Evolutionary conservation across 1,140 invertebrate genomes (phyloP), one percentile per base, ranked within the genome.

Genomic region (Carcinoscorpius rotundicauda): DNA sequence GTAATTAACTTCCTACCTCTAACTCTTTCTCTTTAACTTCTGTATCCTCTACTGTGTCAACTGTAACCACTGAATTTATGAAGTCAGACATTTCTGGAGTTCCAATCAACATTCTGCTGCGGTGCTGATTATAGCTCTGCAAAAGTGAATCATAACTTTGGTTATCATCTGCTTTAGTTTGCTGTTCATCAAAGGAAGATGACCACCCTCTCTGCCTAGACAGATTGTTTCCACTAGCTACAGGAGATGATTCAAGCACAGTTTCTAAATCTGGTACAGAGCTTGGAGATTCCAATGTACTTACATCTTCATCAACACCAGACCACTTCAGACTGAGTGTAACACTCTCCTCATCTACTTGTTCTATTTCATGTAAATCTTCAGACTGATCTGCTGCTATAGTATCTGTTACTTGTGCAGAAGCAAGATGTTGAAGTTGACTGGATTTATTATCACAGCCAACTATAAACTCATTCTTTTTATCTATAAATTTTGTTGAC

Each of bases 191-290:
- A 70, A 82, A 81, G 0, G 77, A 77, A 0, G 81, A 81, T 0
- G 86, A 87, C 87, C 86, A 89, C 3, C 86, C 84, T 6, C 78
- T 77, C 74, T 81, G 81, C 51, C 80, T 80, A 74, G 79, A 77
- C 9, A 88, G 72, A 52, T 84, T 87, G 76, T 88, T 88, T 5
- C 86, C 87, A 61, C 72, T 56, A 74, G 66, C 5, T 71, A 73
- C 49, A 75, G 63, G 9, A 67, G 68, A 51, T 72, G 75, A 64
- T 71, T 57, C 57, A 49, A 69, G 59, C 61, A 56, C 61, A 52
- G 63, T 8, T 51, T 59, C 64, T 49, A 64, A 69, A 67, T 69
- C 67, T 52, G 64, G 66, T 59, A 65, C 63, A n/a, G 69, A 68
- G 60, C 65, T 65, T 10, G 62, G 58, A 5, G 69, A 70, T 8